phyloP scores from a whole-genome alignment of 2,797 vertebrate genomes.

The Pangasius macronema region DNA sequence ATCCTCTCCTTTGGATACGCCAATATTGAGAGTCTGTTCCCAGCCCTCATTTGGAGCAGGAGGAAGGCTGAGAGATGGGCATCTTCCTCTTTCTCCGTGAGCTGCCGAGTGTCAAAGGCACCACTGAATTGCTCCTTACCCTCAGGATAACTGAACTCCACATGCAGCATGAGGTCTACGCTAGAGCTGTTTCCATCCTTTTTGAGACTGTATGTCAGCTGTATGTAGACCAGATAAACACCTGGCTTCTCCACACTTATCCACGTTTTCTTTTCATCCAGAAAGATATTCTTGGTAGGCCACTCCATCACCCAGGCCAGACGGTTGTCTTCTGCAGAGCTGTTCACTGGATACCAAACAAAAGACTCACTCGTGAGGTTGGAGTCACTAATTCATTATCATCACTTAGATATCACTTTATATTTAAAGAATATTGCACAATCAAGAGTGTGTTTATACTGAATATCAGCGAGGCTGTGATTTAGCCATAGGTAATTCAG shows the following conservation, averaged over 20 bases:
- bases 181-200: not conserved
- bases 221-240: constrained; percentile 50
- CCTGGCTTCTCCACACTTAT: constrained; percentile 40
- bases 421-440: not conserved
- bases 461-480: not conserved
- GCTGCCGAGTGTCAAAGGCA: constrained; percentile 35
- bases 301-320: constrained; percentile 35
- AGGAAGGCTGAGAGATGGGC: constrained; percentile 43
- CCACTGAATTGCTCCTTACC: not conserved
- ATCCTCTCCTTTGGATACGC: not conserved
- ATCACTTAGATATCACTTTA: constrained; percentile 1
- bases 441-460: too few relatives aligned
- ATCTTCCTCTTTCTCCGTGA: not conserved
- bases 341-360: constrained; percentile 1
- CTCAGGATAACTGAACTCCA: constrained; percentile 20
- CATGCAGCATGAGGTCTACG: not conserved
- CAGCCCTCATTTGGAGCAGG: constrained; percentile 34
- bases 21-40: constrained; percentile 36
- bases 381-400: not conserved
- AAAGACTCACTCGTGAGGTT: not conserved
- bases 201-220: constrained; percentile 34
- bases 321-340: not conserved
- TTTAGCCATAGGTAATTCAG: not conserved
- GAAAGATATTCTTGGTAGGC: not conserved
- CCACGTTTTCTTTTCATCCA: constrained; percentile 20